Evolutionary conservation across 2,888 invertebrate species (phyloP), one percentile per base, ranked within the genome.

Genomic region (Margaritifera margaritifera): DNA sequence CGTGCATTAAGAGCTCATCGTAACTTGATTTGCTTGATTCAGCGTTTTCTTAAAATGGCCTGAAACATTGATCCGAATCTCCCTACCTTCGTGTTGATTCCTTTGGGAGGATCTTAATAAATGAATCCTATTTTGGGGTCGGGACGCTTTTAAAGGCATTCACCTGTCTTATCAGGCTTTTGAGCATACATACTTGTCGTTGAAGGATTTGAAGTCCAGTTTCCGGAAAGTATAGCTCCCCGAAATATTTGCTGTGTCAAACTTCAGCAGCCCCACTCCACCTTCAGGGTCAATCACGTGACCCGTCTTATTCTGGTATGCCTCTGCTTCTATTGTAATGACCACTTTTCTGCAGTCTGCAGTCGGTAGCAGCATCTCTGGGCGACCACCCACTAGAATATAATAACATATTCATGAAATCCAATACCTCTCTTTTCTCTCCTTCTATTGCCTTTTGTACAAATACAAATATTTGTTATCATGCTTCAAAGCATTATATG

Each of bases 311-410:
- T 67, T 59, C 4, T 65, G 56, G 56, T 79, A 80, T 0, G 80
- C 79, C 52, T 82, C 80, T 0, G 77, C 84, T 64, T 84, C 84
- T 6, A 83, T n/a, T n/a, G 84, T 80, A 6, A 83, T 74, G 0
- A 83, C 42, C 2, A 84, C 54, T 50, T 67, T 77, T 11, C 56
- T 66, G 62, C 84, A 84, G 61, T 83, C 78, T 6, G 68, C 58
- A 6, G 80, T 81, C 15, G 78, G 77, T 4, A 69, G 58, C 6
- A 84, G 57, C 83, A 82, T 82, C 57, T 82, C 83, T 1, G 84
- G 84, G 0, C 73, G 56, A 18, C 75, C 63, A 19, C 83, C 84
- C 59, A 83, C 84, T 84, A 66, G 15, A 79, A 67, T 5, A 42
- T 15, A 42, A 15, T 42, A 42, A 42, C 15, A 42, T 15, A 11